These are phyloP conservation scores for Tanypteryx hageni DNA, from an alignment of 2,888 invertebrate species.

Conservation along the genomic window DNA sequence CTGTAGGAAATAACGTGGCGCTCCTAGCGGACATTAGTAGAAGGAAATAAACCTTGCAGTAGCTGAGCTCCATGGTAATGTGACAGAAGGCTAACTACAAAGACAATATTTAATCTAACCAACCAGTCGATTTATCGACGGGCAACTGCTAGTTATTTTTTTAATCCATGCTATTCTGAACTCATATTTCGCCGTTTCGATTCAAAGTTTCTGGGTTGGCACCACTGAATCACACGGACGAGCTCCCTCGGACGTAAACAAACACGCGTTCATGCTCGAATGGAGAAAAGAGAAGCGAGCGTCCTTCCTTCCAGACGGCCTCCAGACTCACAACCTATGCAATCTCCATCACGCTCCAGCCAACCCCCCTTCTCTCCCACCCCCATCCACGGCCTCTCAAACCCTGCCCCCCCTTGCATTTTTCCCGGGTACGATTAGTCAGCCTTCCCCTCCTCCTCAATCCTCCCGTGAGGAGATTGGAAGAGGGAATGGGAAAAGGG, in stretches of 20 bases:
- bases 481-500: background rate
- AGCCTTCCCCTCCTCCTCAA: background rate
- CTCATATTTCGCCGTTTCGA: background rate
- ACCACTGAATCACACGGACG: background rate
- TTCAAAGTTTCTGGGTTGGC: background rate
- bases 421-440: background rate
- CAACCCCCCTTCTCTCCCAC: no score
- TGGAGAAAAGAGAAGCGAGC: background rate
- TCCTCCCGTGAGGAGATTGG: no score
- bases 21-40: no score
- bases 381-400: no score
- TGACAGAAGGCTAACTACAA: no score
- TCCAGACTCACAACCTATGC: slow-evolving; percentile 8
- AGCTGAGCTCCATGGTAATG: no score
- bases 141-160: no score
- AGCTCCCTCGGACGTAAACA: background rate
- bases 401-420: background rate
- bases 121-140: no score
- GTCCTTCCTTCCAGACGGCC: background rate
- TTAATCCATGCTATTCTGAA: no score
- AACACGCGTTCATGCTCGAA: background rate
- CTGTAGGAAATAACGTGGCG: no score
- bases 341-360: background rate
- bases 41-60: no score
- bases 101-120: no score